Percentiles rank a stretch among this genome's conserved stretches.
Conservation (phyloP, 2,113 vertebrate species). For the Ochotona princeps region DNA sequence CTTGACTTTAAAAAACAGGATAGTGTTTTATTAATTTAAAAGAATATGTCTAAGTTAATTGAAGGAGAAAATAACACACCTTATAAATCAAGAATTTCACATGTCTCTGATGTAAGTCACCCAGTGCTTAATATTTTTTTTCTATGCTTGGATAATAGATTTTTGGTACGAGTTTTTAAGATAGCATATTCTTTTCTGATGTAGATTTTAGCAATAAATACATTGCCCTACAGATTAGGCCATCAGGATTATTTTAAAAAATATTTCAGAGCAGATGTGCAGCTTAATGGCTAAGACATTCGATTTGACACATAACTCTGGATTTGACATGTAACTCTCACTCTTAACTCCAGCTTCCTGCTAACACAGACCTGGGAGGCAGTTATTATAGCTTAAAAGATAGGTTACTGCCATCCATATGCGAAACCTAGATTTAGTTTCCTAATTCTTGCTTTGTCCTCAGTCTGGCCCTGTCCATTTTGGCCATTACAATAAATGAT, state of each 20-base stretch:
- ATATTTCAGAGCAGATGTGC: background rate
- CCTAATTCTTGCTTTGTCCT: no score
- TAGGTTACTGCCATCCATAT: no score
- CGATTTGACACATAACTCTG: no score
- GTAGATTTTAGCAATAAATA: background rate
- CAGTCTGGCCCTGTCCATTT: no score
- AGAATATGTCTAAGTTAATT: background rate
- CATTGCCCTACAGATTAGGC: background rate
- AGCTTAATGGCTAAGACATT: no score
- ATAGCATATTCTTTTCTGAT: background rate
- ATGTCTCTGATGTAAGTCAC: constrained; percentile 7
- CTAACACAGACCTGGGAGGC: no score
- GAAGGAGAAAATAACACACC: background rate
- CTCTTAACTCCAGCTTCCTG: no score
- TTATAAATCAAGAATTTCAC: constrained; percentile 4
- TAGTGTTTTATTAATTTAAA: background rate
- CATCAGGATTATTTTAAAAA: background rate
- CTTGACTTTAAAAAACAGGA: constrained; percentile 52
- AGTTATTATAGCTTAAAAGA: no score
- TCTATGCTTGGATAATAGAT: background rate
- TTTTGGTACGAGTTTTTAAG: background rate
- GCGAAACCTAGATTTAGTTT: no score
- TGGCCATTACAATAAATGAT: no score
- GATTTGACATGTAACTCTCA: no score
- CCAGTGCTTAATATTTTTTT: background rate